Evolutionary conservation across 2,888 invertebrate species (phyloP), one percentile per base, ranked within the genome.

Genomic region (Harpagoxenus sublaevis): DNA sequence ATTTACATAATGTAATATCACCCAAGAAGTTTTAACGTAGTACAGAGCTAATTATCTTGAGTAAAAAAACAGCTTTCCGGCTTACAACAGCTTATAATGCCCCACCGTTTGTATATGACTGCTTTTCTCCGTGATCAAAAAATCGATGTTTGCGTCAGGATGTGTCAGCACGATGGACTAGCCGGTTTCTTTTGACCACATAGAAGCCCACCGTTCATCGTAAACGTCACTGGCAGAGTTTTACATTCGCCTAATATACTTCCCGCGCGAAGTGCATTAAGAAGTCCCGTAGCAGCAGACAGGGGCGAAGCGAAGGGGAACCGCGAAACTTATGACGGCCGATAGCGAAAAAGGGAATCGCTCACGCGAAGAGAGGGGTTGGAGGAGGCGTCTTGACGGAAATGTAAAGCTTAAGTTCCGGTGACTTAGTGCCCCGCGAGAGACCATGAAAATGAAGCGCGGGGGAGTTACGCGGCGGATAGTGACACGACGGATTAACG

Each of bases 401-500:
- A 91, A 92, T 91, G 90, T 89, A 90, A 90, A 87, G 91, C 87
- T 87, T 85, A 90, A 91, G 91, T 92, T 92, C 88, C 73, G 86
- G 87, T 88, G 90, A 91, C 90, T 92, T 89, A 84, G 84, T 88
- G 86, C 89, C 84, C 81, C 88, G 75, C 77, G 88, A 87, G 88
- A 88, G 87, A 83, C 65, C 81, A 79, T 83, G 83, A 85, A 84
- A 86, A 89, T 90, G 90, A 91, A 91, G 87, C 87, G 79, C 66
- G 75, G 81, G 85, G 83, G 85, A 89, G 89, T 91, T 90, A 87
- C 84, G 89, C 90, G 79, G 79, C 82, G 90, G 86, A 88, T 85
- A 86, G 89, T 84, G 89, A 90, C 91, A 89, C 91, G 91, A 92
- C 91, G 92, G 90, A 93, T 94, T 93, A 94, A 94, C 92, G 94